phyloP scores from a whole-genome alignment of 2,797 vertebrate species.

The Salmo trutta region DNA sequence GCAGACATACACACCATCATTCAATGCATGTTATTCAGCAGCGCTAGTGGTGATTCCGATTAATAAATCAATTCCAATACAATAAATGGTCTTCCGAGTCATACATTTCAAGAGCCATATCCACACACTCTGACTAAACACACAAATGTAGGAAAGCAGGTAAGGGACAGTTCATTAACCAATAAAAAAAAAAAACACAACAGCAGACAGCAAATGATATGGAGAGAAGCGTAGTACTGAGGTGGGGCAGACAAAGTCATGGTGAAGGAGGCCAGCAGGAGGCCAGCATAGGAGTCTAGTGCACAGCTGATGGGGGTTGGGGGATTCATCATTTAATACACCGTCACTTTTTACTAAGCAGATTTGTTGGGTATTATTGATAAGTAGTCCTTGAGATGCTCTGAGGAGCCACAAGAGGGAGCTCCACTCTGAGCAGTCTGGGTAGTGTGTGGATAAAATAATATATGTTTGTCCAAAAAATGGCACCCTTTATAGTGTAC shows the following conservation, averaged over 20 bases:
- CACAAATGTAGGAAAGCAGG: constrained; percentile 50
- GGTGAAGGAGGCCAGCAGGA: constrained; percentile 32
- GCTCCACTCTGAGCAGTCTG: not conserved
- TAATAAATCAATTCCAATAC: not conserved
- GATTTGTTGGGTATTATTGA: not conserved
- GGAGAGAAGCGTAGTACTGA: constrained; percentile 55
- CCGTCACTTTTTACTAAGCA: not conserved
- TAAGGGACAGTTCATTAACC: constrained; percentile 43
- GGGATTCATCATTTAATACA: constrained; percentile 38
- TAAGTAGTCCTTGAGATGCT: not conserved
- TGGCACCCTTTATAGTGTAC: not conserved
- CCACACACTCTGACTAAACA: constrained; percentile 15
- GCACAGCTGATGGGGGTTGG: not conserved
- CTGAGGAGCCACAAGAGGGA: not conserved
- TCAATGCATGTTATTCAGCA: constrained; percentile 11
- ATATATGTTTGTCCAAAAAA: not conserved
- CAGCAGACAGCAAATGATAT: constrained; percentile 55
- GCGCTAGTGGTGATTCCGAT: constrained; percentile 28
- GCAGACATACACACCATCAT: constrained; percentile 38
- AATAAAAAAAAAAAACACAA: constrained; percentile 41
- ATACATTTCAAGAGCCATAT: constrained; percentile 15
- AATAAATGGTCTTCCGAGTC: constrained; percentile 24
- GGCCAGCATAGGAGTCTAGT: not conserved
- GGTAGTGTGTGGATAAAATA: not conserved
- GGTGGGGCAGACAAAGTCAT: constrained; percentile 36